Percentiles rank a stretch among this genome's conserved stretches.
These are phyloP conservation scores for Ormyrus pomaceus DNA, from an alignment of 2,888 invertebrate species.

Conservation along the genomic window DNA sequence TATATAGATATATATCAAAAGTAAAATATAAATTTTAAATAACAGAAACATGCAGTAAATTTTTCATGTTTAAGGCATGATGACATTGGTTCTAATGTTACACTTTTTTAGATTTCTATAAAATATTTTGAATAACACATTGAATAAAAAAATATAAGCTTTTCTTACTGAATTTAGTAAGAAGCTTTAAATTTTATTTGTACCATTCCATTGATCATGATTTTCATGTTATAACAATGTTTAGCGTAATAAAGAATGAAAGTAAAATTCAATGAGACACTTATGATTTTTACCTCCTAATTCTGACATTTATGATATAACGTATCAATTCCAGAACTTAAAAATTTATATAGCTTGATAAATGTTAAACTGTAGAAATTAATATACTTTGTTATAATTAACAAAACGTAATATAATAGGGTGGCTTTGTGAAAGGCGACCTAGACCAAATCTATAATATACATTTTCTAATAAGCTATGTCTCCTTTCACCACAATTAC, in stretches of 20 bases:
- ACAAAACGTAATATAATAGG: slow-evolving; percentile 44
- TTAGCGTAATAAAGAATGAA: slow-evolving; percentile 34
- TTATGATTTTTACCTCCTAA: slow-evolving; percentile 27
- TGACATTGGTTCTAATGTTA: slow-evolving; percentile 37
- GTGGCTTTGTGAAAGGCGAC: slow-evolving; percentile 52
- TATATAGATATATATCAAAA: no score
- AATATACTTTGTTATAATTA: slow-evolving; percentile 50
- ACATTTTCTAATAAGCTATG: slow-evolving; percentile 52
- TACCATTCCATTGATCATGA: slow-evolving; percentile 45
- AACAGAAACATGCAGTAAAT: background rate
- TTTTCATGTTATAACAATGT: slow-evolving; percentile 37
- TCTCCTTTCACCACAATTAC: slow-evolving; percentile 53
- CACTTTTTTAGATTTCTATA: slow-evolving; percentile 22
- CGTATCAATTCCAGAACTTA: slow-evolving; percentile 21
- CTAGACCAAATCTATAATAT: slow-evolving; percentile 50
- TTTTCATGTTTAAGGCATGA: slow-evolving; percentile 12
- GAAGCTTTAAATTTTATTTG: slow-evolving; percentile 52
- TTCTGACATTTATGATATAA: slow-evolving; percentile 5
- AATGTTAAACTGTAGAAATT: slow-evolving; percentile 52
- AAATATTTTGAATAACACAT: slow-evolving; percentile 39
- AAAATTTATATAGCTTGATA: slow-evolving; percentile 15
- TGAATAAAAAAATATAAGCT: slow-evolving; percentile 55
- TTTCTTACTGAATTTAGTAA: slow-evolving; percentile 20
- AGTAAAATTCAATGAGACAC: slow-evolving; percentile 47
- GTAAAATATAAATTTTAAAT: no score